These are phyloP conservation scores for Amblyopsis rosae DNA, from an alignment of 2,113 vertebrate genomes.

Conservation along the genomic window DNA sequence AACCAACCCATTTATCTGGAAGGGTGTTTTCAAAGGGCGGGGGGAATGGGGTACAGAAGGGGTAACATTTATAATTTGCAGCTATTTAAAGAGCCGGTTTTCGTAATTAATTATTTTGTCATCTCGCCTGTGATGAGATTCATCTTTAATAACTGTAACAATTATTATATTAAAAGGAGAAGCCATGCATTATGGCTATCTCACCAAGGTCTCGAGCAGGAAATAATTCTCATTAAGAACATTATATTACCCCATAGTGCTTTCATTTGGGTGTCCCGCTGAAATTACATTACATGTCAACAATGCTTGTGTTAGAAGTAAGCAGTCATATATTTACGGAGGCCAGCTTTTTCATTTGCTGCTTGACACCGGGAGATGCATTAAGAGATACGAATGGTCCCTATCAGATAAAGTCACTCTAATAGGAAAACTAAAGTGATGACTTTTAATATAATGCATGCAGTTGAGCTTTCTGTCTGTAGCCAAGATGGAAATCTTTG, in stretches of 20 bases:
- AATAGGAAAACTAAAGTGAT: slow-evolving; percentile 62
- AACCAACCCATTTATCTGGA: slow-evolving; percentile 72
- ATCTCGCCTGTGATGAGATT: slow-evolving; percentile 80
- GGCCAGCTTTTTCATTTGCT: slow-evolving; percentile 62
- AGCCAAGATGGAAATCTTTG: slow-evolving; percentile 48
- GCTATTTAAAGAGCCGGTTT: slow-evolving; percentile 79
- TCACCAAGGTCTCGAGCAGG: slow-evolving; percentile 69
- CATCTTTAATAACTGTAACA: slow-evolving; percentile 84
- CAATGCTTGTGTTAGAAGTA: slow-evolving; percentile 77
- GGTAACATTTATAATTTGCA: slow-evolving; percentile 74
- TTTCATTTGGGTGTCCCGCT: slow-evolving; percentile 72
- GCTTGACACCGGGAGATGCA: slow-evolving; percentile 71
- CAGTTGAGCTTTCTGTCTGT: slow-evolving; percentile 41
- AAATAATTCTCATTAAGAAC: slow-evolving; percentile 80
- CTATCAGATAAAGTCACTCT: slow-evolving; percentile 71
- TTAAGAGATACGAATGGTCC: slow-evolving; percentile 73
- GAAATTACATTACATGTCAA: slow-evolving; percentile 81
- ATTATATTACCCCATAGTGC: slow-evolving; percentile 77
- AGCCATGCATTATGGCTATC: slow-evolving; percentile 78
- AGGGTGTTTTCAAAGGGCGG: slow-evolving; percentile 61
- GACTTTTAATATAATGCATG: slow-evolving; percentile 72
- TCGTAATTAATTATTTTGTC: slow-evolving; percentile 84
- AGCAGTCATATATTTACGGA: slow-evolving; percentile 77
- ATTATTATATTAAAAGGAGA: slow-evolving; percentile 82
- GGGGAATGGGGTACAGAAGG: slow-evolving; percentile 14